Percentiles rank a stretch among this genome's conserved stretches.
phyloP scores from a whole-genome alignment of 2,888 invertebrate species.

The Arenicola marina region DNA sequence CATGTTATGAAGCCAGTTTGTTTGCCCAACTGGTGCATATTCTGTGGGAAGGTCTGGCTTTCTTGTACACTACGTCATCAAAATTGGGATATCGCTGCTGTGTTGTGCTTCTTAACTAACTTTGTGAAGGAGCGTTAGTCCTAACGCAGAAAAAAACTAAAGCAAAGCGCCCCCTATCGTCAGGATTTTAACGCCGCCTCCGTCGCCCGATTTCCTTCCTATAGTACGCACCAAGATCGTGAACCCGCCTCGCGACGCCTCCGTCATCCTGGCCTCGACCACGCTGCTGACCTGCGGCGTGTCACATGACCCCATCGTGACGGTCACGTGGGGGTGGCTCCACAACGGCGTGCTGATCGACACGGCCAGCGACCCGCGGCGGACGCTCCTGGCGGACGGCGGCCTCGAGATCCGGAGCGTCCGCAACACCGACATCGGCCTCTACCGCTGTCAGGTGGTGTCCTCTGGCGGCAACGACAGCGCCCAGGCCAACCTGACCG shows the following conservation, averaged over 20 bases:
- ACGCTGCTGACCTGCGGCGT: constrained; percentile 94
- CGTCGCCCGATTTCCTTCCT: too few relatives aligned
- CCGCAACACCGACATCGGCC: constrained; percentile 77
- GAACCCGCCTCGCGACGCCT: constrained; percentile 87
- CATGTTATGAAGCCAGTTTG: too few relatives aligned
- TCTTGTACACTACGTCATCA: too few relatives aligned
- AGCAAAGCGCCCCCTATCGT: too few relatives aligned
- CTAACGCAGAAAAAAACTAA: too few relatives aligned
- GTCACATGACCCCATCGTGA: constrained; percentile 78
- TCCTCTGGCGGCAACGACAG: constrained; percentile 91
- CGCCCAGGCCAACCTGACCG: constrained; percentile 78
- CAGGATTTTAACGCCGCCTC: too few relatives aligned
- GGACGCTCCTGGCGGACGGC: constrained; percentile 68
- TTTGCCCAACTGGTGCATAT: too few relatives aligned
- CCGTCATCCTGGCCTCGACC: constrained; percentile 88
- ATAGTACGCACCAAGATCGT: constrained; percentile 90
- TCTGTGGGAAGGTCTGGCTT: too few relatives aligned
- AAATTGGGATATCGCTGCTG: too few relatives aligned
- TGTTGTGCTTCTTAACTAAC: too few relatives aligned
- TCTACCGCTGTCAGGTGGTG: constrained; percentile 87
- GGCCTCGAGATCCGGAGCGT: constrained; percentile 75
- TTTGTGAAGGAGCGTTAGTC: too few relatives aligned
- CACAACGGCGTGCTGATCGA: constrained; percentile 34
- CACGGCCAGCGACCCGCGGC: constrained; percentile 26
- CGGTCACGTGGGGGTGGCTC: constrained; percentile 48